Evolutionary conservation across 35 echinoderm and acorn worm genomes (phyloP), one percentile per base, ranked within the genome.

Genomic region (Holothuria glaberrima): DNA sequence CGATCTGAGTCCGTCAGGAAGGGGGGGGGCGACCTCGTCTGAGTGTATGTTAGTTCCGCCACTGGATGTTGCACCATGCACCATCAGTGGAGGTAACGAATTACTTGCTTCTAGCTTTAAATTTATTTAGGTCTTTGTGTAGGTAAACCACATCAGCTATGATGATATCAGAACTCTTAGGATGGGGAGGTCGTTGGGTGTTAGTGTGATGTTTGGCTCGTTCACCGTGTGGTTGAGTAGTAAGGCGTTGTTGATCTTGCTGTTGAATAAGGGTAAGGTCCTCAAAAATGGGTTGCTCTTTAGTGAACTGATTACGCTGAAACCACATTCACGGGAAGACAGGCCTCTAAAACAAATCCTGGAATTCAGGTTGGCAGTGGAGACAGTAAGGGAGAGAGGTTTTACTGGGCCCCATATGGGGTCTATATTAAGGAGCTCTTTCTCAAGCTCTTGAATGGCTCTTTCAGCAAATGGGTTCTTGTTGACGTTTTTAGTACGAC

Each of bases 391-490:
- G 0, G 63, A 60, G 34, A 91, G 56, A 14, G 82, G 83, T 35
- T 89, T 59, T 18, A 87, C 72, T 31, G 75, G 75, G 26, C 82
- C 82, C 33, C 74, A 69, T 19, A 7, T 31, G 4, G 89, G 83
- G 32, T 91, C 69, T 9, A 48, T n/a, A 27, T 62, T 27, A 14
- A 76, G 87, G 87, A 30, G n/a, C n/a, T n/a, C n/a, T n/a, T n/a
- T n/a, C n/a, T n/a, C n/a, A n/a, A n/a, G n/a, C n/a, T n/a, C n/a
- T 91, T 87, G 86, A 32, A 95, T 66, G 28, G 85, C 94, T 52
- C 87, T 95, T 57, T 92, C 90, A 4, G 90, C 84, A 9, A 95
- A 48, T 33, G 90, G 90, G 35, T 94, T 94, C 36, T 92, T 94
- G 73, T 94, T 92, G 6, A 54, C 30, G 68, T 95, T 95, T 36